Percentiles rank a stretch among this genome's conserved stretches.
Evolutionary conservation across 2,113 vertebrate genomes (phyloP).

Genomic region (Saguinus midas): DNA sequence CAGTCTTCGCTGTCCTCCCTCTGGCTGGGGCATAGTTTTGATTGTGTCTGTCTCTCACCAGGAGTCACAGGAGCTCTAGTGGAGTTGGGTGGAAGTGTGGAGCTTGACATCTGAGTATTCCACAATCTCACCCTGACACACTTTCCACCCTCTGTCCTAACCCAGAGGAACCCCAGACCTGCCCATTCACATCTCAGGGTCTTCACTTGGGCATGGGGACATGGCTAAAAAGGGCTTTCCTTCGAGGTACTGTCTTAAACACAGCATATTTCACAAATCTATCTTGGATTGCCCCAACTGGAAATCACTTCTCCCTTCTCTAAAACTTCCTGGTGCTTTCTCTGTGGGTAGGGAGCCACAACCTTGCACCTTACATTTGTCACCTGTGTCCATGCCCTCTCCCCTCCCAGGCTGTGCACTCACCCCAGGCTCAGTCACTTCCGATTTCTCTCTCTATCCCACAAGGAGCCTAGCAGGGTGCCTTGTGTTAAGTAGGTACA

Average conservation of each 20-base stretch:
- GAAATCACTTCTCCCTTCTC: background rate
- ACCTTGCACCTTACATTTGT: fast-evolving
- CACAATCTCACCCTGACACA: background rate
- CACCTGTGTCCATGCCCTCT: fast-evolving
- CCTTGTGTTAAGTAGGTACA: background rate
- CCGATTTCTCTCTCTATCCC: background rate
- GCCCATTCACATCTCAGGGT: background rate
- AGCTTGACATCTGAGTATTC: background rate
- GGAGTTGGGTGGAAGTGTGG: background rate
- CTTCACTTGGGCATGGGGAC: background rate
- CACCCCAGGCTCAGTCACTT: fast-evolving
- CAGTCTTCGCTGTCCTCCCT: too few relatives aligned
- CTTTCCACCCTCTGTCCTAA: background rate
- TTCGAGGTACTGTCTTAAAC: background rate
- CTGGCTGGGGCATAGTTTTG: background rate
- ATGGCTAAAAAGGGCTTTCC: background rate
- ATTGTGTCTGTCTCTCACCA: fast-evolving
- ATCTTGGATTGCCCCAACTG: background rate
- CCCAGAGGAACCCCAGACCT: background rate
- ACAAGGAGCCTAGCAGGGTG: background rate
- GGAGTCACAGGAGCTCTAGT: too few relatives aligned
- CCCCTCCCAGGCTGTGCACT: background rate
- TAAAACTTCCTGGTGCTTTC: background rate
- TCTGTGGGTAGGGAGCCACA: background rate
- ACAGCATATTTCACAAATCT: background rate